A percentile compares a stretch with the other conserved stretches of the same genome.
Evolutionary conservation across 2,888 invertebrate genomes (phyloP).

Genomic region (Dryobotodes eremita): DNA sequence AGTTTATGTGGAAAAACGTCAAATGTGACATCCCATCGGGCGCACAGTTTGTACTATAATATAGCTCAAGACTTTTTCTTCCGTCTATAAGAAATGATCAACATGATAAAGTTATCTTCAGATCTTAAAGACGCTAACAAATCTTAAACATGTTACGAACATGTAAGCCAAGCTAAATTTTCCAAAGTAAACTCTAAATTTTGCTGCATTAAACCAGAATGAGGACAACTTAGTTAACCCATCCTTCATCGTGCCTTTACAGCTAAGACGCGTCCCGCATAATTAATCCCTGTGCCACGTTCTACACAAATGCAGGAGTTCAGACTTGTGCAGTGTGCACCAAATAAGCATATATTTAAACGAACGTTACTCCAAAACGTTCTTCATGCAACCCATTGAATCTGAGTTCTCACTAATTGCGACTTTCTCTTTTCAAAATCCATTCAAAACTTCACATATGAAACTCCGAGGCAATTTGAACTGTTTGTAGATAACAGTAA

Average conservation of each 20-base stretch:
- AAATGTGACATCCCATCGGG: not conserved
- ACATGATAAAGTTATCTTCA: not conserved
- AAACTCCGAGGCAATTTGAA: not conserved
- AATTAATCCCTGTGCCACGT: slow-evolving; percentile 37
- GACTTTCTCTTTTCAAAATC: slow-evolving; percentile 39
- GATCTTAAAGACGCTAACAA: not conserved
- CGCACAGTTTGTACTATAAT: not conserved
- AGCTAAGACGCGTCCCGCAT: slow-evolving; percentile 52
- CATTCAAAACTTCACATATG: not conserved
- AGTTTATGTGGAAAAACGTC: not conserved
- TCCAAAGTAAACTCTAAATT: slow-evolving; percentile 34
- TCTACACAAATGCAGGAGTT: slow-evolving; percentile 21
- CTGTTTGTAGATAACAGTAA: rapidly evolving
- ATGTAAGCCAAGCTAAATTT: slow-evolving; percentile 9
- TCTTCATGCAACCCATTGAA: slow-evolving; percentile 34
- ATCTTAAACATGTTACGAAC: not conserved
- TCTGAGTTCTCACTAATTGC: slow-evolving; percentile 46
- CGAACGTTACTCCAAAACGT: slow-evolving; percentile 31
- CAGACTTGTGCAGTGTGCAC: not conserved
- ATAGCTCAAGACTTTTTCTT: not conserved
- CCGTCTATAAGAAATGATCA: not conserved
- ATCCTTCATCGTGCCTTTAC: slow-evolving; percentile 43
- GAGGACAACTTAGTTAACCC: slow-evolving; percentile 42
- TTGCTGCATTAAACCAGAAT: slow-evolving; percentile 31
- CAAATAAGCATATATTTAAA: slow-evolving; percentile 40